Percentiles rank a stretch among this genome's conserved stretches.
These are phyloP conservation scores for Smittia sp. DNA, from an alignment of 2,888 invertebrate genomes.

Conservation along the genomic window DNA sequence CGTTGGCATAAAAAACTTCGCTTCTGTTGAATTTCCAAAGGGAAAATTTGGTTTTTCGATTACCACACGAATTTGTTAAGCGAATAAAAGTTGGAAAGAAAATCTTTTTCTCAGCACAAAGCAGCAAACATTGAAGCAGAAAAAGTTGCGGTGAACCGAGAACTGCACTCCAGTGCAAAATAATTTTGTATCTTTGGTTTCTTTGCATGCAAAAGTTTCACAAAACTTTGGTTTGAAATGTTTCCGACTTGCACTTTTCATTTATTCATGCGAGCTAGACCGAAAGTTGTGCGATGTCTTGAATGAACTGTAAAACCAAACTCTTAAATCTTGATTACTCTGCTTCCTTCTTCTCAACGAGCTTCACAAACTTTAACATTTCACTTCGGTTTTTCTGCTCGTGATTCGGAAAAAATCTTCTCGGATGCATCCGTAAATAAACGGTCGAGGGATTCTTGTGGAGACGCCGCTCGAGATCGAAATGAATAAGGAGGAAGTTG, in stretches of 20 bases:
- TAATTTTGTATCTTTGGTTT: background rate
- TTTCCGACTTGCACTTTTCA: background rate
- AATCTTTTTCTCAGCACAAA: background rate
- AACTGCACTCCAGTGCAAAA: constrained; percentile 14
- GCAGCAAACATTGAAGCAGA: background rate
- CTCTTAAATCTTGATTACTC: too few species aligned
- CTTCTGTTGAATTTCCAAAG: too few species aligned
- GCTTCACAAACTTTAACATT: too few species aligned
- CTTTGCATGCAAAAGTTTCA: background rate
- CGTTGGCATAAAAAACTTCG: too few species aligned
- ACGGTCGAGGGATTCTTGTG: background rate
- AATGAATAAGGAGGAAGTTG: constrained; percentile 17
- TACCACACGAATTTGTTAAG: too few species aligned
- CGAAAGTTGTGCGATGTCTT: background rate
- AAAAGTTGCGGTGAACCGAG: background rate
- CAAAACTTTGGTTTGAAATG: too few species aligned
- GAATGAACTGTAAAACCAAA: background rate
- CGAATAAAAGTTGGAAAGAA: too few species aligned
- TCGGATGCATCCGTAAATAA: background rate
- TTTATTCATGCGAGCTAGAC: background rate
- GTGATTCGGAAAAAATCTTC: background rate
- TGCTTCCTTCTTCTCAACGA: too few species aligned
- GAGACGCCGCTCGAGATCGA: background rate
- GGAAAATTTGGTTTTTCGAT: too few species aligned
- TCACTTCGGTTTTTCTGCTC: too few species aligned